A percentile compares a stretch with the other conserved stretches of the same genome.
phyloP scores from a whole-genome alignment of 2,888 invertebrate species.

The Agrypnus murinus region DNA sequence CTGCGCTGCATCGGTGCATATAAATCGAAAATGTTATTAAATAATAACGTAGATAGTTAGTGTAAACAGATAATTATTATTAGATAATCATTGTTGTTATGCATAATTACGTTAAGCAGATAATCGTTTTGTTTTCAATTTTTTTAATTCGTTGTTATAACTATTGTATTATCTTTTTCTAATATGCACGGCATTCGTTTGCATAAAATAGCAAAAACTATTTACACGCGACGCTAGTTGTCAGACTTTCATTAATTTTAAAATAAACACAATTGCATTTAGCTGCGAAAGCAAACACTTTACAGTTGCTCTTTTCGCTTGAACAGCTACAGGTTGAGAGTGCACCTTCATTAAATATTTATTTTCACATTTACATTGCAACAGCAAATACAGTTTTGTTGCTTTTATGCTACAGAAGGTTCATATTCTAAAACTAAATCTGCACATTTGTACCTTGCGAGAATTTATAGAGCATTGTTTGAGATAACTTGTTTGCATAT shows the following conservation, averaged over 20 bases:
- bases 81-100: too few species aligned
- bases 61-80: too few species aligned
- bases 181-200: too few species aligned
- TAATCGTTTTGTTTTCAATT: too few species aligned
- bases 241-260: neutral
- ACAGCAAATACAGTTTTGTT: neutral
- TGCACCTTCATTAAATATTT: conserved; percentile 8
- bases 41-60: too few species aligned
- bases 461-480: neutral
- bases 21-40: too few species aligned
- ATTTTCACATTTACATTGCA: conserved; percentile 5
- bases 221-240: too few species aligned
- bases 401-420: neutral
- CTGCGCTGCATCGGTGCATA: too few species aligned
- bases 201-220: too few species aligned
- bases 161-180: too few species aligned
- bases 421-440: neutral
- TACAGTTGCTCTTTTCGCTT: neutral
- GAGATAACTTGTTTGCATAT: neutral
- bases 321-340: neutral
- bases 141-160: too few species aligned
- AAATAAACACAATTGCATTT: neutral
- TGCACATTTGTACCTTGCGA: neutral
- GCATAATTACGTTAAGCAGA: too few species aligned
- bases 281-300: conserved; percentile 4